Evolutionary conservation across 2,888 invertebrate species (phyloP).

Genomic region (Volucella zonaria): DNA sequence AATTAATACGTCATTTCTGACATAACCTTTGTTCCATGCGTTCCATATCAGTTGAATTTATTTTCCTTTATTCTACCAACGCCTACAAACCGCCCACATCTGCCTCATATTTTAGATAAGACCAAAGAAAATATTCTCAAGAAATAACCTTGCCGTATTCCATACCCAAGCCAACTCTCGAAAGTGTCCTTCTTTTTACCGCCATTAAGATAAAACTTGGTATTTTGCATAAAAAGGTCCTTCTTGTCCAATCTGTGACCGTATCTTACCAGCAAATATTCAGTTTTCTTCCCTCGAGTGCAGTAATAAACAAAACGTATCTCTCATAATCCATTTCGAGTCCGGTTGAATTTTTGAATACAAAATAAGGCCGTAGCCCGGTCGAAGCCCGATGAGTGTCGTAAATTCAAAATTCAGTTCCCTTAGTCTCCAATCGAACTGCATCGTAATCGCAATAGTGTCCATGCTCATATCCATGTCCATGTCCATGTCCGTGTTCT

Average conservation of each 20-base stretch:
- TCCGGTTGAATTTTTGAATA: conserved; percentile 31
- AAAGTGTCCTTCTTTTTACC: conserved; percentile 54
- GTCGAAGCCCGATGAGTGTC: not conserved
- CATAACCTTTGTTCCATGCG: conserved; percentile 3
- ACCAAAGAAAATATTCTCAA: conserved; percentile 39
- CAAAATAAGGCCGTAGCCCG: conserved; percentile 11
- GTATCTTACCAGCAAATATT: conserved; percentile 46
- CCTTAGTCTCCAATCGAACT: conserved; percentile 61
- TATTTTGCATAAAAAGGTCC: conserved; percentile 60
- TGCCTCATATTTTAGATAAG: conserved; percentile 45
- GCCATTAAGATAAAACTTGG: conserved; percentile 63
- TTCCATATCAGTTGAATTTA: conserved; percentile 27
- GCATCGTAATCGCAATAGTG: conserved; percentile 62
- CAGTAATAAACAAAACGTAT: conserved; percentile 64
- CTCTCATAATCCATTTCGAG: conserved; percentile 58
- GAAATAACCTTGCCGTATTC: conserved; percentile 49
- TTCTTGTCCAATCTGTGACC: conserved; percentile 54
- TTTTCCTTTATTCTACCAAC: conserved; percentile 2
- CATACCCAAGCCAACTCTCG: conserved; percentile 27
- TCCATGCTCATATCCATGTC: conserved; percentile 29
- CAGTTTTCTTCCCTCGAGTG: conserved; percentile 40
- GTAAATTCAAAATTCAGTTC: conserved; percentile 31
- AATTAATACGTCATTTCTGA: conserved; percentile 24
- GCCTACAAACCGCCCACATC: not conserved
- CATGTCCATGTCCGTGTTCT: not conserved